phyloP scores from a whole-genome alignment of 2,888 invertebrate species.

The Ellobium chinense region DNA sequence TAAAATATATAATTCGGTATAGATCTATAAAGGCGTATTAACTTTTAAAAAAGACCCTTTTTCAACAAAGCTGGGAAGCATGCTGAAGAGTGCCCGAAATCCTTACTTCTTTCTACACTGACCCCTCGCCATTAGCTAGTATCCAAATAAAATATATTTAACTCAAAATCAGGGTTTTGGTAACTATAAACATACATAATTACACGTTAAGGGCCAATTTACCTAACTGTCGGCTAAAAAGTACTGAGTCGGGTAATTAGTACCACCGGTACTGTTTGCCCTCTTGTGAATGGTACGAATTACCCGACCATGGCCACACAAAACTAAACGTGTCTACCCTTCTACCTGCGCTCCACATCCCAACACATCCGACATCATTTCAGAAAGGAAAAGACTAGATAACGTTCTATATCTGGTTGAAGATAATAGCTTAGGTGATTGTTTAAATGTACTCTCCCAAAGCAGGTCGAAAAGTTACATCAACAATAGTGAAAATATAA shows the following conservation, averaged over 20 bases:
- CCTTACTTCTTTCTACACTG: background rate
- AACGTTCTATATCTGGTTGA: background rate
- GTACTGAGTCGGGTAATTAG: background rate
- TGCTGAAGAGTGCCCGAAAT: background rate
- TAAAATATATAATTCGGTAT: too few relatives aligned
- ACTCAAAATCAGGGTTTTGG: background rate
- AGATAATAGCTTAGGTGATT: background rate
- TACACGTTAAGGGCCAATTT: background rate
- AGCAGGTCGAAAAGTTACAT: background rate
- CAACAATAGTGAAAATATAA: background rate
- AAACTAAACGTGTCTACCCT: too few relatives aligned
- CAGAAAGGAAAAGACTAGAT: background rate
- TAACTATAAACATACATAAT: background rate
- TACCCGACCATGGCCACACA: background rate
- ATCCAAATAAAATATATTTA: background rate
- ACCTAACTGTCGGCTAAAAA: background rate
- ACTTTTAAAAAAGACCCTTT: background rate
- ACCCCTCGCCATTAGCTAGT: background rate
- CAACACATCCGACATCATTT: background rate
- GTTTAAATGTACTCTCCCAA: background rate
- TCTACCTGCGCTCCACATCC: background rate
- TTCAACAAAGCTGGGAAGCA: background rate
- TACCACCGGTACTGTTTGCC: background rate
- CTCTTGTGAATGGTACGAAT: background rate
- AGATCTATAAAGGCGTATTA: background rate